These are phyloP conservation scores for Colinus virginianus DNA, from an alignment of 2,113 vertebrate species.

Conservation along the genomic window DNA sequence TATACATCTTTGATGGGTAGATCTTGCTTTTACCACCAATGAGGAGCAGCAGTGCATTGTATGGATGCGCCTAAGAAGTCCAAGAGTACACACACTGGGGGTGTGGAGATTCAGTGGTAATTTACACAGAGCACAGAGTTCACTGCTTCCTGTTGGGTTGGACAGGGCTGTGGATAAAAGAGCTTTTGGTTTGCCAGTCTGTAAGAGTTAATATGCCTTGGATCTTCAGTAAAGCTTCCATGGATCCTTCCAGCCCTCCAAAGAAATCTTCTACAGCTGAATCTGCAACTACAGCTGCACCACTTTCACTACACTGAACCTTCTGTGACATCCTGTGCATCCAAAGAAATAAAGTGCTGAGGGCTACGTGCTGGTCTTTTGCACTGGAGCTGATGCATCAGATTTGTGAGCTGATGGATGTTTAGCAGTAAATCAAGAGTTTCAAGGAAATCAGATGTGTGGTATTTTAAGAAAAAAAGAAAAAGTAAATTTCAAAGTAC, in stretches of 20 bases:
- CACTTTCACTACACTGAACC: background rate
- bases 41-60: background rate
- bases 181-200: background rate
- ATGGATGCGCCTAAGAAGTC: background rate
- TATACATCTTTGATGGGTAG: background rate
- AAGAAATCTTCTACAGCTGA: background rate
- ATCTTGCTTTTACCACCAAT: background rate
- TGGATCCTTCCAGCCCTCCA: background rate
- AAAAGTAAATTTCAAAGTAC: background rate
- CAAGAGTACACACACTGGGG: rapidly evolving
- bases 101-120: background rate
- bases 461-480: background rate
- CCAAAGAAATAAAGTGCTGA: background rate
- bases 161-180: background rate
- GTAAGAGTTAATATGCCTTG: background rate
- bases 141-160: background rate
- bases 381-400: background rate
- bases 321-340: background rate
- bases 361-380: background rate
- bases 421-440: background rate
- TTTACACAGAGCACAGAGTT: background rate
- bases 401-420: background rate
- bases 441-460: background rate
- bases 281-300: background rate
- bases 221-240: background rate